Conservation (phyloP, 2,888 invertebrate species). For the Cheilosia vulpina region DNA sequence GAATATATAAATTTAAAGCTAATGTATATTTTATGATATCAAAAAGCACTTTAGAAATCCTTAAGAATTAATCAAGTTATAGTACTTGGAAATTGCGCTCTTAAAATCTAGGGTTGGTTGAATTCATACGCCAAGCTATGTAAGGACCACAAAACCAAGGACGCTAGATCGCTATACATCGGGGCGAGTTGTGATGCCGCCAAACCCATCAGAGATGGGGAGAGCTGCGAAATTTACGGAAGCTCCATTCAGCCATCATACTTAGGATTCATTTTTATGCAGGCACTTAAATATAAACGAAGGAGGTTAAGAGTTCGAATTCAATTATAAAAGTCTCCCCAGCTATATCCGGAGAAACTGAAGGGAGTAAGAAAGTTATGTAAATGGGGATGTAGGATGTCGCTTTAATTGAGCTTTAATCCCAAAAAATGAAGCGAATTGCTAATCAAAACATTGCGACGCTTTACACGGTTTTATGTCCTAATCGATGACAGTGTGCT, state of each 20-base stretch:
- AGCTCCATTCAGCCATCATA: conserved; percentile 39
- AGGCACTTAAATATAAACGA: conserved; percentile 62
- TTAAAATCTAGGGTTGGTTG: conserved; percentile 45
- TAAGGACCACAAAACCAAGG: background rate
- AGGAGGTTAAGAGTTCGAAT: conserved; percentile 52
- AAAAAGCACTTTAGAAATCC: conserved; percentile 64
- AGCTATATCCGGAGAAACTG: conserved; percentile 13
- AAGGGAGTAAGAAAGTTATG: background rate
- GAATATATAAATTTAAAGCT: conserved; percentile 60
- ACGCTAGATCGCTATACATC: background rate
- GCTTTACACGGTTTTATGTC: too few species aligned
- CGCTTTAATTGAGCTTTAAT: conserved; percentile 12
- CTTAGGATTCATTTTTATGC: conserved; percentile 52
- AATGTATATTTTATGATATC: conserved; percentile 62
- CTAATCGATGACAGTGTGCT: too few species aligned
- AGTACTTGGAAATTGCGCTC: conserved; percentile 61
- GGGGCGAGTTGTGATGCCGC: background rate
- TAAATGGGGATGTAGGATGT: conserved; percentile 3
- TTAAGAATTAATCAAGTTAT: conserved; percentile 66
- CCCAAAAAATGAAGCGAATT: background rate
- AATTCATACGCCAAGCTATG: conserved; percentile 11
- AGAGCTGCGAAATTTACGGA: conserved; percentile 12
- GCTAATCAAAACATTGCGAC: conserved; percentile 17
- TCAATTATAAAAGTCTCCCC: conserved; percentile 53
- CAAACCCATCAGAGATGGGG: background rate